These are phyloP conservation scores for Rhincodon typus DNA, from an alignment of 2,797 vertebrate species.

Conservation along the genomic window DNA sequence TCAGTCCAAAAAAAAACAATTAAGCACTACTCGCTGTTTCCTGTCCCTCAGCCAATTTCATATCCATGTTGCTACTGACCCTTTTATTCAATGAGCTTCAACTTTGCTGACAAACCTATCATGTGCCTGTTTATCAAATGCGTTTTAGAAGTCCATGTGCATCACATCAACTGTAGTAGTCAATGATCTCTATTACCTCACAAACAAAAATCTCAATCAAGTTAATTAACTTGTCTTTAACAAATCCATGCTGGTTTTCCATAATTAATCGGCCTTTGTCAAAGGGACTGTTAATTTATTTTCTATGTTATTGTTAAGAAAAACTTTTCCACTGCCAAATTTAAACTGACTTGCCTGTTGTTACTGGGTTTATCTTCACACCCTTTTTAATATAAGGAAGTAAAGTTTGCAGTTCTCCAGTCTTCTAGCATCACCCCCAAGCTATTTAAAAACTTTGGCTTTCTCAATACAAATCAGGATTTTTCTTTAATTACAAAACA, in stretches of 20 bases:
- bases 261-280: not conserved
- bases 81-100: not conserved
- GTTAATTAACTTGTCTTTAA: not conserved
- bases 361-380: not conserved
- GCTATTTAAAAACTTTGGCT: not conserved
- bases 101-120: not conserved
- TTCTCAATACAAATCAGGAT: not conserved
- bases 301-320: too few species aligned
- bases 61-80: not conserved
- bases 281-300: not conserved
- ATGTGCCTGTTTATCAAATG: not conserved
- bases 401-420: not conserved
- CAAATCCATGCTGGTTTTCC: not conserved
- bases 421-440: not conserved
- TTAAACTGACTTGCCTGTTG: not conserved
- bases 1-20: too few species aligned
- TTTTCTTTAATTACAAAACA: not conserved
- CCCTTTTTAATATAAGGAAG: not conserved
- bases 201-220: not conserved
- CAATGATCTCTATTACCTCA: not conserved
- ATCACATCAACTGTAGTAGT: not conserved
- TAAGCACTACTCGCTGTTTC: not conserved
- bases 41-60: not conserved
- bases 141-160: not conserved
- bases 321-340: not conserved